Conservation (phyloP, 53 echinoderm and acorn worm species). For the Arbacia lixula region DNA sequence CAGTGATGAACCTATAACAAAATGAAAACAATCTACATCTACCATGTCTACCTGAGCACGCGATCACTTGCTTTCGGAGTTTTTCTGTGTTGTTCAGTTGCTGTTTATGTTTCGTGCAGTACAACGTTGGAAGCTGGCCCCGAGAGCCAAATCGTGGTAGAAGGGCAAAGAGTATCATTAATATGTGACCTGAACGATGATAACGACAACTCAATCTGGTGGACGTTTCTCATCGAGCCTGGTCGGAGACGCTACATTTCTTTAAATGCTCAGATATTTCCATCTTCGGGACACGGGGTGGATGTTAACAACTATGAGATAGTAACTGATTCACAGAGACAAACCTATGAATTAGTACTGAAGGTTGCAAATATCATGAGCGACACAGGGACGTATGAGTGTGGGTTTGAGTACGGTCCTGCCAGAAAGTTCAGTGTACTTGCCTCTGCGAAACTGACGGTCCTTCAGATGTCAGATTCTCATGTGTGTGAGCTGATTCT, state of each 20-base stretch:
- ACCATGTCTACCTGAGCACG: no score
- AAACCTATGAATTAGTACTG: slow-evolving; percentile 12
- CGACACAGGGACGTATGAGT: slow-evolving; percentile 16
- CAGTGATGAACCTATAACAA: no score
- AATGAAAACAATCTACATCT: no score
- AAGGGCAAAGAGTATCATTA: slow-evolving; percentile 20
- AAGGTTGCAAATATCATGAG: background rate
- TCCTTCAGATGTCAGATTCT: no score
- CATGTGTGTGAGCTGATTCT: no score
- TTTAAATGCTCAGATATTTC: background rate
- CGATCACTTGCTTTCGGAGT: no score
- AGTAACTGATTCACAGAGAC: background rate
- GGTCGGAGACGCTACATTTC: background rate
- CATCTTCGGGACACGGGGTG: background rate
- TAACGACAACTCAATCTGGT: slow-evolving; percentile 9
- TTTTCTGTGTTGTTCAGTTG: no score
- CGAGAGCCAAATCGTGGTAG: slow-evolving; percentile 1
- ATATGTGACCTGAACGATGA: slow-evolving; percentile 34
- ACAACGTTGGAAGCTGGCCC: slow-evolving; percentile 19
- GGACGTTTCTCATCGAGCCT: background rate
- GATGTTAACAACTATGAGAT: background rate
- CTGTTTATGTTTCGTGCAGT: background rate
- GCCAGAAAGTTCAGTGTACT: no score
- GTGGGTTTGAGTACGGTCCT: slow-evolving; percentile 31
- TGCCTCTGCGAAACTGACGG: no score